Evolutionary conservation across 1,140 invertebrate genomes (phyloP), one percentile per base, ranked within the genome.

Genomic region (Limonius californicus): DNA sequence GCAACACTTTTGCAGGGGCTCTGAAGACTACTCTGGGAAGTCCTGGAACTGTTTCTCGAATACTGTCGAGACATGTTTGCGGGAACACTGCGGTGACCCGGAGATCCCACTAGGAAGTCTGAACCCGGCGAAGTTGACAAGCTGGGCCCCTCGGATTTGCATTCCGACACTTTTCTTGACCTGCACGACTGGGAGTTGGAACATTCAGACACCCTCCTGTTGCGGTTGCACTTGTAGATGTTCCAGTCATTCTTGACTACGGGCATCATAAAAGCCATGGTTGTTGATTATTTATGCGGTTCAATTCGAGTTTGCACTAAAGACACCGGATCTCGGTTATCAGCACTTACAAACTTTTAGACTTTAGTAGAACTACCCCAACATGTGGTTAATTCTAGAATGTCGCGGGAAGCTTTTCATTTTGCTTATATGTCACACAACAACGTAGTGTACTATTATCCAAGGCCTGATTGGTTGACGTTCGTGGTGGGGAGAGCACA

Each of bases 241-340:
- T 94, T 89, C 83, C 89, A 94, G 78, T 94, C 90, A 79, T 94
- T 94, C 83, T 92, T 93, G 76, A 94, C 86, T 64, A 94, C 90
- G 35, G 91, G 91, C 89, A 93, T 92, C 91, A 94, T 93, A 79
- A 94, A 94, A 81, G 91, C 91, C 91, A 94, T 94, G 35, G 35
- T 6, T 27, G 23, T 27, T 27, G 23, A 39, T 11, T 39, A 39
- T 39, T 20, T 70, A 39, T 39, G 8, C 35, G 2, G 9, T 27
- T 27, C 59, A 42, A 58, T 50, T 14, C n/a, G n/a, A n/a, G n/a
- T 39, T 39, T 39, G 35, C 35, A 39, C 35, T 39, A 39, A 39
- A 39, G 8, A 39, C 35, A 19, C 20, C 45, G 45, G 19, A 18
- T 21, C 2, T 50, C 45, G 45, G 45, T 1, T 16, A 50, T 18